Conservation (phyloP, 2,113 vertebrate species). For the Epinephelus lanceolatus region DNA sequence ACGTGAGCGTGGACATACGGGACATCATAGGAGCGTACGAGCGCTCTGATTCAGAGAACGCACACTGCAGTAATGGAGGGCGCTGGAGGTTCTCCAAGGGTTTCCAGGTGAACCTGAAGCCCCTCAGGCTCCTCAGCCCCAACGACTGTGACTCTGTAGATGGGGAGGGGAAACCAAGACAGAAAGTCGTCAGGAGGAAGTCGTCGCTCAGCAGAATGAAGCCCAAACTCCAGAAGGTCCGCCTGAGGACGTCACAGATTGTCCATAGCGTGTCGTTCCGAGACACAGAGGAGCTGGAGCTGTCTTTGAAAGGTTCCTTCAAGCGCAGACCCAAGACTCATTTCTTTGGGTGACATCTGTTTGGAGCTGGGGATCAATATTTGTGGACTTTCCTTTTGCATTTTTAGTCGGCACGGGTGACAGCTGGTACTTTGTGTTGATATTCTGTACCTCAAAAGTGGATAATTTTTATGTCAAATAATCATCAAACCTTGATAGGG, state of each 20-base stretch:
- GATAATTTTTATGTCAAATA: too few relatives aligned
- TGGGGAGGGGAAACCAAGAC: not conserved
- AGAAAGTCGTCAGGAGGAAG: conserved; percentile 54
- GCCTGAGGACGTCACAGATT: conserved; percentile 67
- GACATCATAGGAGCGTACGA: conserved; percentile 86
- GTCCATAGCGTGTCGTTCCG: conserved; percentile 65
- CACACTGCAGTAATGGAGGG: not conserved
- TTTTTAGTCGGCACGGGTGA: not conserved
- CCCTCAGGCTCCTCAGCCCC: conserved; percentile 39
- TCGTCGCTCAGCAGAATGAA: conserved; percentile 72
- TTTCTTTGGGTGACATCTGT: conserved; percentile 60
- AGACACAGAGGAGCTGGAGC: conserved; percentile 25
- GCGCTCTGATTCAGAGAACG: conserved; percentile 48
- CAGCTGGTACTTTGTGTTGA: not conserved
- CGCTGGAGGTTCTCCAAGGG: conserved; percentile 74
- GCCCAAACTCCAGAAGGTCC: conserved; percentile 59
- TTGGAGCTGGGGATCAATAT: not conserved
- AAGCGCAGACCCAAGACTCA: conserved; percentile 68
- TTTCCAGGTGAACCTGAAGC: conserved; percentile 69
- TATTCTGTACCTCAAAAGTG: not conserved
- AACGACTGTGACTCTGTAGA: conserved; percentile 33
- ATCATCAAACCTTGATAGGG: not conserved
- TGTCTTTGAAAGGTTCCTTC: not conserved
- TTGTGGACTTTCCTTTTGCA: too few relatives aligned
- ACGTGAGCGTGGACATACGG: conserved; percentile 83